phyloP scores from a whole-genome alignment of 2,888 invertebrate genomes.

The Caenorhabditis zanzibari region DNA sequence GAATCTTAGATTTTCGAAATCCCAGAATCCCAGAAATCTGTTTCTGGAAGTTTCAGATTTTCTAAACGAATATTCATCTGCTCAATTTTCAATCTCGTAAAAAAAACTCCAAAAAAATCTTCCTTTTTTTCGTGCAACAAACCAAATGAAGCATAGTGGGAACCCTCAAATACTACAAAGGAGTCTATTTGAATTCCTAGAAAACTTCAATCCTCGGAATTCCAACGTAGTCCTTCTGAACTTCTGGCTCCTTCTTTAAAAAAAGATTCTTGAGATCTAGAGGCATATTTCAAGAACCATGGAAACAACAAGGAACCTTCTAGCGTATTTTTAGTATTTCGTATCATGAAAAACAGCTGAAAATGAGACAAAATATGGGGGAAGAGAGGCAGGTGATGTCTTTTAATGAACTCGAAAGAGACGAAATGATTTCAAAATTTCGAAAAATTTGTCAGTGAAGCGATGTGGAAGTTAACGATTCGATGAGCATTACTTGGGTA shows the following conservation, averaged over 20 bases:
- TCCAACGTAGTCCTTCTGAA: background rate
- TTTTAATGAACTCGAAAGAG: conserved; percentile 21
- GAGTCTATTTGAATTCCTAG: no score
- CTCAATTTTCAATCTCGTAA: no score
- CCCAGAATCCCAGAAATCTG: no score
- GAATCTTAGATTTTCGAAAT: no score
- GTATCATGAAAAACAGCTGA: conserved; percentile 5
- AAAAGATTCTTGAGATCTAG: no score
- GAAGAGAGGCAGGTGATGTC: conserved; percentile 12
- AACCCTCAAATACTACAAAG: no score
- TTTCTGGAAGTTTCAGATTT: no score
- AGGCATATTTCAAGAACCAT: background rate
- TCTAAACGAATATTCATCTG: no score
- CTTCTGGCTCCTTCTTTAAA: background rate
- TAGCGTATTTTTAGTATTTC: conserved; percentile 1
- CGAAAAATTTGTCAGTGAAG: conserved; percentile 35
- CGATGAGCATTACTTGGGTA: conserved; percentile 8
- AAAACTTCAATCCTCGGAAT: background rate
- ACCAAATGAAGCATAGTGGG: no score
- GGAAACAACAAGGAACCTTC: background rate
- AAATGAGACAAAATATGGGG: background rate
- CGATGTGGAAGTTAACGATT: conserved; percentile 1
- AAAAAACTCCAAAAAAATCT: no score
- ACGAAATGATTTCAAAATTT: background rate
- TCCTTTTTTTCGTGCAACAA: no score